phyloP scores from a whole-genome alignment of 1,140 invertebrate genomes.

The Leptoteleia sp. region DNA sequence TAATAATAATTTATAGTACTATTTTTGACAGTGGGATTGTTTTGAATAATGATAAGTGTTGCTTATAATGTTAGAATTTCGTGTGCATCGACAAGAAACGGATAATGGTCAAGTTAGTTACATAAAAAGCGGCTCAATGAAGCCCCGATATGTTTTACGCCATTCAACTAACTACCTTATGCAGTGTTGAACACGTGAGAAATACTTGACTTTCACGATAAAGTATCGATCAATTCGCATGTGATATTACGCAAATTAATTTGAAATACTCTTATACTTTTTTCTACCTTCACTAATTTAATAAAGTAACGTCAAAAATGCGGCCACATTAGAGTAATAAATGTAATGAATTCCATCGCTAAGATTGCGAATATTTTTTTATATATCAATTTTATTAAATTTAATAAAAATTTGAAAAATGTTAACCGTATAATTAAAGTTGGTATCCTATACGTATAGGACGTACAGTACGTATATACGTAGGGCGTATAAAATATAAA shows the following conservation, averaged over 20 bases:
- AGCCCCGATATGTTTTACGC: slow-evolving; percentile 65
- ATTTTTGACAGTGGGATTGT: slow-evolving; percentile 32
- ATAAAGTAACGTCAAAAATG: slow-evolving; percentile 19
- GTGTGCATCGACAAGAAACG: slow-evolving; percentile 66
- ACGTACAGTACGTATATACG: no score
- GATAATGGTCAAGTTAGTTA: slow-evolving; percentile 71
- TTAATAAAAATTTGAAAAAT: no score
- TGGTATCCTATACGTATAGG: no score
- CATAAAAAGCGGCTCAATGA: slow-evolving; percentile 76
- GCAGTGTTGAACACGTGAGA: slow-evolving; percentile 54
- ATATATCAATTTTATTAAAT: no score
- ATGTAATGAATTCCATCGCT: no score
- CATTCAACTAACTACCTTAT: slow-evolving; percentile 37
- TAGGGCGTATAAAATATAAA: no score
- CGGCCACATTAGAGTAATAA: slow-evolving; percentile 5
- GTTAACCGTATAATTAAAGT: no score
- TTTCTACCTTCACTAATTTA: slow-evolving; percentile 9
- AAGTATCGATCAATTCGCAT: slow-evolving; percentile 67
- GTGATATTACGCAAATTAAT: slow-evolving; percentile 37
- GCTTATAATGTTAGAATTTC: slow-evolving; percentile 55
- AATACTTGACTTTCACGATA: slow-evolving; percentile 68
- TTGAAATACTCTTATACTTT: slow-evolving; percentile 33
- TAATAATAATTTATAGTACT: no score
- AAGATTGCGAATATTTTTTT: no score
- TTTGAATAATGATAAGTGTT: slow-evolving; percentile 56